Percentiles rank a stretch among this genome's conserved stretches.
Evolutionary conservation across 2,888 invertebrate species (phyloP).

Genomic region (Nephrocerus scutellatus): DNA sequence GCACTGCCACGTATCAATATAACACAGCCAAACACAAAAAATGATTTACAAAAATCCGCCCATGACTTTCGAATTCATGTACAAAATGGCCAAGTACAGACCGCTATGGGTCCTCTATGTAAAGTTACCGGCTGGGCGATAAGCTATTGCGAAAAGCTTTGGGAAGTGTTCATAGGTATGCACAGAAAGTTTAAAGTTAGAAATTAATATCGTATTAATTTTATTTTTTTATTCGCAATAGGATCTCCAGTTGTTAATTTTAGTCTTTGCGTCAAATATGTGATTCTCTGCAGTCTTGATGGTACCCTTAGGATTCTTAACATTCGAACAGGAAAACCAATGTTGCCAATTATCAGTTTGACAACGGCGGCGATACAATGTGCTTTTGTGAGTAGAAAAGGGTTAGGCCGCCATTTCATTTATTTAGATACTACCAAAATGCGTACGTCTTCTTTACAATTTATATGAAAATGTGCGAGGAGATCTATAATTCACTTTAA

Average conservation of each 20-base stretch:
- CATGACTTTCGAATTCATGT: constrained; percentile 51
- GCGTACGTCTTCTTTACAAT: no score
- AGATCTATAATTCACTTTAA: no score
- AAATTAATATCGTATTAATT: background rate
- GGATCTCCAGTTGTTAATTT: constrained; percentile 45
- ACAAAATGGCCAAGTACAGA: constrained; percentile 48
- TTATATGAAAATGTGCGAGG: no score
- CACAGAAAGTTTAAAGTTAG: constrained; percentile 2
- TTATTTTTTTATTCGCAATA: constrained; percentile 13
- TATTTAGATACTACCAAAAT: no score
- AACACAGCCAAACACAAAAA: constrained; percentile 29
- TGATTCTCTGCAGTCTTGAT: constrained; percentile 43
- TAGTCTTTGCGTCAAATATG: constrained; percentile 42
- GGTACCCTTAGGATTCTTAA: constrained; percentile 41
- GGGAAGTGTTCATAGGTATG: constrained; percentile 64
- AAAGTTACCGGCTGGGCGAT: constrained; percentile 54
- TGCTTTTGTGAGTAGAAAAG: constrained; percentile 39
- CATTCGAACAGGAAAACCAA: constrained; percentile 37
- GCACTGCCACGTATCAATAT: constrained; percentile 31
- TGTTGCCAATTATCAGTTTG: constrained; percentile 41
- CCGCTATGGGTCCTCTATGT: constrained; percentile 55
- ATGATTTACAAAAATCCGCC: constrained; percentile 42
- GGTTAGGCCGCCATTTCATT: no score
- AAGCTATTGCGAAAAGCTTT: constrained; percentile 55
- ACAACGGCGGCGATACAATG: constrained; percentile 40